A percentile compares a stretch with the other conserved stretches of the same genome.
Evolutionary conservation across 2,888 invertebrate genomes (phyloP).

Genomic region (Gnatocerus cornutus): DNA sequence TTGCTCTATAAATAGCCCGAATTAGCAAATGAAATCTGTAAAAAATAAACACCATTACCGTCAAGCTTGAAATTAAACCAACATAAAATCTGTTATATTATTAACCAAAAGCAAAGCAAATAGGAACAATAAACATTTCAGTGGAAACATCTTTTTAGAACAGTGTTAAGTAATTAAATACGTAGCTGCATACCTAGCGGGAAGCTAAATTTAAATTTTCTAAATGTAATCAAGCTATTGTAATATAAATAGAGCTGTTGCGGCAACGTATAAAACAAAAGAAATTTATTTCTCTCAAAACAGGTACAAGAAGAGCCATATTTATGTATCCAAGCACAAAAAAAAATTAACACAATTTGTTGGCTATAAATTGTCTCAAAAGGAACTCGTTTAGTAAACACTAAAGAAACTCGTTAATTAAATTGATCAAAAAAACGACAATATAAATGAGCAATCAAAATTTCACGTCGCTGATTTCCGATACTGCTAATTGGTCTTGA

Average conservation of each 20-base stretch:
- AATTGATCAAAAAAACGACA: neutral
- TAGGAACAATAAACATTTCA: constrained; percentile 1
- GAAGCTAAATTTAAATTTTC: constrained; percentile 43
- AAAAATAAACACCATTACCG: no score
- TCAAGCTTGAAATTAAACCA: neutral
- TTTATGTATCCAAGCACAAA: neutral
- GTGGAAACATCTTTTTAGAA: neutral
- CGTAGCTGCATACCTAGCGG: constrained; percentile 39
- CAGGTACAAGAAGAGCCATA: constrained; percentile 3
- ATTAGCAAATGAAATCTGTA: no score
- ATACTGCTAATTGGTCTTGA: constrained; percentile 28
- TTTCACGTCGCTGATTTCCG: neutral
- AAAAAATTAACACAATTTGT: neutral
- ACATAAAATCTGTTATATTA: neutral
- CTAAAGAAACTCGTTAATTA: no score
- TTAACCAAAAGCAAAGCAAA: constrained; percentile 1
- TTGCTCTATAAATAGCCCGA: no score
- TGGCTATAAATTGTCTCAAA: neutral
- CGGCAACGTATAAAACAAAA: constrained; percentile 27
- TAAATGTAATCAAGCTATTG: constrained; percentile 48
- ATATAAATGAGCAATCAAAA: constrained; percentile 5
- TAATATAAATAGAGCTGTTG: constrained; percentile 44
- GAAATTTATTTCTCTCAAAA: constrained; percentile 36
- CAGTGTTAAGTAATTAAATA: constrained; percentile 34
- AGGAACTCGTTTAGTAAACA: neutral